Evolutionary conservation across 1,140 invertebrate species (phyloP).

Genomic region (Nephila pilipes): DNA sequence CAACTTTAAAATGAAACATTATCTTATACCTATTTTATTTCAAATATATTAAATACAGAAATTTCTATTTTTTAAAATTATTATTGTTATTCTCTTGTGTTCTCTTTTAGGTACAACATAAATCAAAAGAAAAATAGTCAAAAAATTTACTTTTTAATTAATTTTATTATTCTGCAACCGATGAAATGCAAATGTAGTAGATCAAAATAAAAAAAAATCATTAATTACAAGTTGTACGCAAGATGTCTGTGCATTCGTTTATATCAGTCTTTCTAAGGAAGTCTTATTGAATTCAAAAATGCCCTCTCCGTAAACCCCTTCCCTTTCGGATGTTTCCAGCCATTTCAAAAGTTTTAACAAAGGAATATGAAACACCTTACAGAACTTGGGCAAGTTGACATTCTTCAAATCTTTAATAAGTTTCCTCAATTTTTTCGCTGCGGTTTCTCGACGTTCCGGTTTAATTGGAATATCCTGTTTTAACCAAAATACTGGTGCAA

Average conservation of each 20-base stretch:
- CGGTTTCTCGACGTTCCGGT: neutral
- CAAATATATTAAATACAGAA: no score
- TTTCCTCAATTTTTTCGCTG: neutral
- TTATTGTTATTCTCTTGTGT: no score
- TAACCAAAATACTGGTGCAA: neutral
- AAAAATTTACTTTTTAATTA: no score
- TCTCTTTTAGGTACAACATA: no score
- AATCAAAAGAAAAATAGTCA: no score
- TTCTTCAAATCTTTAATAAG: neutral
- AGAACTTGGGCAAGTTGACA: neutral
- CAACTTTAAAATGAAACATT: no score
- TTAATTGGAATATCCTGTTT: neutral
- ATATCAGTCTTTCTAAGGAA: neutral
- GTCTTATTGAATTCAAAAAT: neutral
- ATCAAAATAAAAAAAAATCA: no score
- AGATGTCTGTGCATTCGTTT: neutral
- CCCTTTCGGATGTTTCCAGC: neutral
- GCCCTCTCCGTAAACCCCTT: neutral
- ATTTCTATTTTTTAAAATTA: no score
- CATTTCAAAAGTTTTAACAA: neutral
- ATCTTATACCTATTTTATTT: no score
- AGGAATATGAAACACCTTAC: neutral
- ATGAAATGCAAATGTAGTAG: no score
- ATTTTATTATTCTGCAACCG: no score
- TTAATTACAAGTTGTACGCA: no score